Conservation (phyloP, 1,140 invertebrate genomes). For the Trichoplusia ni region DNA sequence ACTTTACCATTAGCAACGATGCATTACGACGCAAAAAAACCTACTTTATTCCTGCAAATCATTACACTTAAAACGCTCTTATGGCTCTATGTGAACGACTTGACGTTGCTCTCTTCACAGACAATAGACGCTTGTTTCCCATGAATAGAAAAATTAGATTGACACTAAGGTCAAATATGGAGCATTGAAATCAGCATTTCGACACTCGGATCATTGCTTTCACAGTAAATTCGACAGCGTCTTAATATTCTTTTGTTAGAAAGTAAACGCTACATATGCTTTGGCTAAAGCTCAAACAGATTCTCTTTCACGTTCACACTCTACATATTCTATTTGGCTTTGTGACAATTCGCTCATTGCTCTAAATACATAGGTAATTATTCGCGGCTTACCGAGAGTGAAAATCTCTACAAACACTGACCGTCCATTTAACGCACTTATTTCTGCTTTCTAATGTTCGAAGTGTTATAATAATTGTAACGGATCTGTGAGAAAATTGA, state of each 20-base stretch:
- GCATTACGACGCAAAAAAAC: slow-evolving; percentile 13
- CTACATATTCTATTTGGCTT: slow-evolving; percentile 20
- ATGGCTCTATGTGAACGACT: slow-evolving; percentile 18
- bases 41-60: slow-evolving; percentile 34
- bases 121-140: slow-evolving; percentile 45
- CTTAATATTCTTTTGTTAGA: slow-evolving; percentile 12
- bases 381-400: slow-evolving; percentile 62
- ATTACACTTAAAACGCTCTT: slow-evolving; percentile 30
- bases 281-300: slow-evolving; percentile 5
- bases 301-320: slow-evolving; percentile 28
- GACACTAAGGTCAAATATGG: slow-evolving; percentile 53
- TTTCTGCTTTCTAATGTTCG: slow-evolving; percentile 55
- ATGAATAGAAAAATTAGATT: slow-evolving; percentile 60
- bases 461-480: slow-evolving; percentile 34
- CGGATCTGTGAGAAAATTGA: slow-evolving; percentile 26
- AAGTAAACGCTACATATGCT: background rate
- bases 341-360: slow-evolving; percentile 44
- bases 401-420: slow-evolving; percentile 63
- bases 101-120: slow-evolving; percentile 13
- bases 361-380: slow-evolving; percentile 62
- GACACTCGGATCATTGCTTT: slow-evolving; percentile 48
- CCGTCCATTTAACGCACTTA: slow-evolving; percentile 63
- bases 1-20: slow-evolving; percentile 15
- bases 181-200: slow-evolving; percentile 50
- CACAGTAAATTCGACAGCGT: slow-evolving; percentile 22